Conservation (phyloP, 2,797 vertebrate genomes). For the Tapera naevia region DNA sequence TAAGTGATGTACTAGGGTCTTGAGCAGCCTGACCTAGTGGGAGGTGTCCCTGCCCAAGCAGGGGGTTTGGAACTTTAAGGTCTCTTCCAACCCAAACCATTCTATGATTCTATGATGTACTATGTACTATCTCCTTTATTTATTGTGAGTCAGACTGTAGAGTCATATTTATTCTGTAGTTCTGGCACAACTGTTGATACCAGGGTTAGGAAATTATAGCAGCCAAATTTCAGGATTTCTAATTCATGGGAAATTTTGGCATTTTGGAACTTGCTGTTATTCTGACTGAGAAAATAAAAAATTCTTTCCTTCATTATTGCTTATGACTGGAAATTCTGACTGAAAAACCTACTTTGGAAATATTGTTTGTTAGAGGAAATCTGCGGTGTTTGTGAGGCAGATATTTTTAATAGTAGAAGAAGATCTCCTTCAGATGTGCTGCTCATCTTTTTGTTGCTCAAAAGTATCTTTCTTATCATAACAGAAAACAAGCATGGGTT, state of each 20-base stretch:
- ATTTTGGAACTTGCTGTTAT: constrained; percentile 26
- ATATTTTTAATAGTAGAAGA: neutral
- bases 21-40: too few relatives aligned
- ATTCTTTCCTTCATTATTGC: neutral
- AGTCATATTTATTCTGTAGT: constrained; percentile 19
- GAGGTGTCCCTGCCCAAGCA: too few relatives aligned
- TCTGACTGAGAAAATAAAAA: constrained; percentile 37
- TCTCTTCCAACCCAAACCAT: too few relatives aligned
- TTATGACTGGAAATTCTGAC: neutral
- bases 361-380: neutral
- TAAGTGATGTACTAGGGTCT: neutral
- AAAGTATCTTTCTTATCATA: neutral
- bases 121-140: neutral
- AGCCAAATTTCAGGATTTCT: constrained; percentile 49
- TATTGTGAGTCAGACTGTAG: constrained; percentile 15
- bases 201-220: neutral
- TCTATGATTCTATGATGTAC: too few relatives aligned
- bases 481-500: neutral
- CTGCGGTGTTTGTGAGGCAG: neutral
- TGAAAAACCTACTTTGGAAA: neutral
- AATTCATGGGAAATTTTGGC: constrained; percentile 16
- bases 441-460: neutral
- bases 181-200: neutral
- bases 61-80: too few relatives aligned
- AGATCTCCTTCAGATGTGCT: neutral